Base-by-base conservation (phyloP, 2,113 vertebrate genomes). In the Excalfactoria chinensis region DNA sequence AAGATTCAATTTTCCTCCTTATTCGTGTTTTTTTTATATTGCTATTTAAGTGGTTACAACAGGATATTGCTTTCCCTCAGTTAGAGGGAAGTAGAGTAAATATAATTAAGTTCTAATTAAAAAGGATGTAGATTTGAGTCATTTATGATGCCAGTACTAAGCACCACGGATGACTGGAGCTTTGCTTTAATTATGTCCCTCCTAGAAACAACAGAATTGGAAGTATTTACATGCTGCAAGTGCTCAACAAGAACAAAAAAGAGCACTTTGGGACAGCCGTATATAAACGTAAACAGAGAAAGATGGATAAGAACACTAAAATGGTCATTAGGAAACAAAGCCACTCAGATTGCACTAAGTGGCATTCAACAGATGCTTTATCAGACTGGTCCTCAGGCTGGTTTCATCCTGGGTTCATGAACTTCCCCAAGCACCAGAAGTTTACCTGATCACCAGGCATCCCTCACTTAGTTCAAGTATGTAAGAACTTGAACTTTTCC, bases 101-200 rank as follows among this genome's bases (percentile, higher is more conserved):
- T 59, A 84, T 34, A 81, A 89, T 90, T 62, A 92, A 15, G 18
- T 86, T 93, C 70, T 82, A 89, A 92, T 96, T 90, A 2, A 46
- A 90, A 90, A 90, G 23, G 17, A 87, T 58, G 32, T 30, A 11
- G 41, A 92, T 62, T 94, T 44, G 11, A 78, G 77, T 62, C 0
- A 73, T 78, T 92, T 90, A 87, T 55, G 35, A 90, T 48, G 56
- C 6, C 21, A 76, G 63, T 48, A 63, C 43, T 60, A 77, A 8
- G 4, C 28, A 93, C 16, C 51, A 72, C 3, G 30, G 77, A 35
- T 26, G 81, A 70, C 62, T 11, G 90, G 41, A 84, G 41, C 16
- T 84, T 37, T 35, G 32, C 18, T 86, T 77, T 93, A 90, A 84
- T 76, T 90, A 83, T 2, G 16, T 22, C 32, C 25, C 63, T 93